Conservation (phyloP, 2,888 invertebrate genomes). For the Oxycera nigricornis region DNA sequence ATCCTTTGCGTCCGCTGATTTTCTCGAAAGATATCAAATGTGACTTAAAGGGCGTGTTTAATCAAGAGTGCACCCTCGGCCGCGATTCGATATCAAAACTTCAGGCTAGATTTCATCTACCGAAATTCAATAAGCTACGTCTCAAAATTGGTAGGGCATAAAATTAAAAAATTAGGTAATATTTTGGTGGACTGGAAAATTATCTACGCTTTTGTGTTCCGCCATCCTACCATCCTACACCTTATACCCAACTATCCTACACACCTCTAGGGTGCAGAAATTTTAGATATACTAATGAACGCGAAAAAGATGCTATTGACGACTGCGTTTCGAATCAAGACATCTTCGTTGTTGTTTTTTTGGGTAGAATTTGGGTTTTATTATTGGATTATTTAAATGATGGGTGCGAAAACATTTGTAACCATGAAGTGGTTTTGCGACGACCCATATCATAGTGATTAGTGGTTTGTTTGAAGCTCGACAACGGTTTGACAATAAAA, state of each 20-base stretch:
- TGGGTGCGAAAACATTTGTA: slow-evolving; percentile 10
- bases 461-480: slow-evolving; percentile 21
- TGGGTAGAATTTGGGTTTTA: not conserved
- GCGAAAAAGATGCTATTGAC: not conserved
- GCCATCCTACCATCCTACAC: too few species aligned
- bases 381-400: not conserved
- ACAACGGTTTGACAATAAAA: not conserved
- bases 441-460: slow-evolving; percentile 14
- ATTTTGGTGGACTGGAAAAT: slow-evolving; percentile 2
- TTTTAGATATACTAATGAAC: not conserved
- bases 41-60: too few species aligned
- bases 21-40: not conserved
- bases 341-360: not conserved
- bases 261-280: slow-evolving; percentile 18
- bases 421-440: not conserved
- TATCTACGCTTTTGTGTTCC: slow-evolving; percentile 37
- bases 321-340: not conserved
- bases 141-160: not conserved
- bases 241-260: too few species aligned
- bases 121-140: too few species aligned
- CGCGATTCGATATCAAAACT: not conserved
- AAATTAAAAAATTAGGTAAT: too few species aligned
- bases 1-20: not conserved
- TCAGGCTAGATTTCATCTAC: not conserved
- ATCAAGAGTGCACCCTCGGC: not conserved